These are phyloP conservation scores for Xanthorhoe designata DNA, from an alignment of 2,888 invertebrate genomes.

Conservation along the genomic window DNA sequence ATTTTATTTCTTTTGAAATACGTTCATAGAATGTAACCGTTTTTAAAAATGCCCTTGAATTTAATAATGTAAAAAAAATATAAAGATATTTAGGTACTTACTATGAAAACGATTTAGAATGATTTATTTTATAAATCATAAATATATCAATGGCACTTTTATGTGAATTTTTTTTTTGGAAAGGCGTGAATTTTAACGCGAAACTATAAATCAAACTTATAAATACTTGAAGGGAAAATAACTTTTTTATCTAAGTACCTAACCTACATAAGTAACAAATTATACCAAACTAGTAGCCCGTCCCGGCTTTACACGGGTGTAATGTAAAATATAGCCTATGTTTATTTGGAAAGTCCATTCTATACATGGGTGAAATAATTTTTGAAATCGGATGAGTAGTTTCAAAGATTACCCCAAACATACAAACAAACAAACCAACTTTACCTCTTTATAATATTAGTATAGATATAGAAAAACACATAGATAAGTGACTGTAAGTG, in stretches of 20 bases:
- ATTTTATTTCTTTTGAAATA: not conserved
- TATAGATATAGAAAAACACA: too few relatives aligned
- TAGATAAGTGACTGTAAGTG: not conserved
- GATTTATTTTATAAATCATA: slow-evolving; percentile 32
- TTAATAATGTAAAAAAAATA: not conserved
- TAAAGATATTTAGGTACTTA: not conserved
- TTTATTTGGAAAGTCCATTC: too few relatives aligned
- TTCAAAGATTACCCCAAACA: too few relatives aligned
- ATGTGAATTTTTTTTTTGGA: not conserved
- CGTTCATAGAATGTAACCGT: not conserved
- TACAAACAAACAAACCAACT: too few relatives aligned
- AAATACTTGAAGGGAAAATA: not conserved
- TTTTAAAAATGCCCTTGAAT: not conserved
- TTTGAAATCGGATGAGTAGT: too few relatives aligned
- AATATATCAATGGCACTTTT: slow-evolving; percentile 34
- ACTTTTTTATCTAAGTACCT: slow-evolving; percentile 4
- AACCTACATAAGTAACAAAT: slow-evolving; percentile 1
- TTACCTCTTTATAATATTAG: too few relatives aligned
- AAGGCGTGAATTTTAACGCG: not conserved
- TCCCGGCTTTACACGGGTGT: too few relatives aligned
- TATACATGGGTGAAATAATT: too few relatives aligned
- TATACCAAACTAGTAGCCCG: too few relatives aligned
- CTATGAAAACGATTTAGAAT: slow-evolving; percentile 14
- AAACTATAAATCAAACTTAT: not conserved
- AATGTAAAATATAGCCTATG: too few relatives aligned